Evolutionary conservation across 2,113 vertebrate genomes (phyloP).

Genomic region (Siniperca knerii): DNA sequence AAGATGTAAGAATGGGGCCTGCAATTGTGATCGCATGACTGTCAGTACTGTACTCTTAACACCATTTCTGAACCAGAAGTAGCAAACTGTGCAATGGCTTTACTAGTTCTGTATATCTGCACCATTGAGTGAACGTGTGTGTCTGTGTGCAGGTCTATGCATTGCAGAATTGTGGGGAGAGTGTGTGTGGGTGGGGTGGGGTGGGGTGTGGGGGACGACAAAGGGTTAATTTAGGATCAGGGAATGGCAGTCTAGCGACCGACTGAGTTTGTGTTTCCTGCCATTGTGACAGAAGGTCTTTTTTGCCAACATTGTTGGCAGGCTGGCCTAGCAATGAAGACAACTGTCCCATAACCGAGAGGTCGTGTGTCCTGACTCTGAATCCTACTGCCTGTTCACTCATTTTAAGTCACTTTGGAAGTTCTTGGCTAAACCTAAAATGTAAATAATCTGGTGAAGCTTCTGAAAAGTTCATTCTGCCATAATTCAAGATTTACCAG

Average conservation of each 20-base stretch:
- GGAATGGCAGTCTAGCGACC: conserved; percentile 43
- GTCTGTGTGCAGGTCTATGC: conserved; percentile 37
- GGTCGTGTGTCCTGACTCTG: conserved; percentile 26
- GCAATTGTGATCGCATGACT: conserved; percentile 75
- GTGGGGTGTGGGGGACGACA: neutral
- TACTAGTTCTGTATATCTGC: conserved; percentile 73
- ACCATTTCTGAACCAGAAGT: conserved; percentile 70
- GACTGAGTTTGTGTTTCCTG: conserved; percentile 45
- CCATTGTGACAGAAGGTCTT: conserved; percentile 25
- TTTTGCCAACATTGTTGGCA: conserved; percentile 36
- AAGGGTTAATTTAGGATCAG: conserved; percentile 30
- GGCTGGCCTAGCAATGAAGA: conserved; percentile 30
- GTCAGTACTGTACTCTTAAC: conserved; percentile 67
- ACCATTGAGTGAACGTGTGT: conserved; percentile 62
- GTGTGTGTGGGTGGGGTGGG: conserved; percentile 22
- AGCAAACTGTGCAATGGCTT: conserved; percentile 78
- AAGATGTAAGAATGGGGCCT: conserved; percentile 86
- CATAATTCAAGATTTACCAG: conserved; percentile 31
- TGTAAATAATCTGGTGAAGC: conserved; percentile 62
- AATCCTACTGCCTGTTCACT: conserved; percentile 44
- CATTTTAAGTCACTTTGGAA: conserved; percentile 75
- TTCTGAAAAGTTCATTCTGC: conserved; percentile 70
- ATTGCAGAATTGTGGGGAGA: conserved; percentile 24
- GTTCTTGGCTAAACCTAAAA: conserved; percentile 71
- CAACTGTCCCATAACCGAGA: neutral